Conservation (phyloP, 1,140 invertebrate species). For the Drosophila sucinea region DNA sequence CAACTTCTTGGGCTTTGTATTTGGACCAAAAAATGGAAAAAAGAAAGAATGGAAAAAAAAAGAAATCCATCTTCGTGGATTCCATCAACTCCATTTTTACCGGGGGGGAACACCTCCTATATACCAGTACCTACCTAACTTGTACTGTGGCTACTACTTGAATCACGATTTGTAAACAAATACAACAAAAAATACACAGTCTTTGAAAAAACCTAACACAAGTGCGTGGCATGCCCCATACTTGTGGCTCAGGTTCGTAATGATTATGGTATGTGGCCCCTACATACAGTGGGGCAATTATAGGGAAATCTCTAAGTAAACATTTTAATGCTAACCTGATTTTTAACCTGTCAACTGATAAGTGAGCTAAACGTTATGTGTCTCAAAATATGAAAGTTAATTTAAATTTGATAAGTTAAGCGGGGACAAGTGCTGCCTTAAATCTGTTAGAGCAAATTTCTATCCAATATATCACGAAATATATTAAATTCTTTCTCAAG, state of each 20-base stretch:
- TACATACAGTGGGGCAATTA: constrained; percentile 36
- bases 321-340: too few species aligned
- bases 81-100: constrained; percentile 28
- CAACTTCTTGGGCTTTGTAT: constrained; percentile 78
- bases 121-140: constrained; percentile 7
- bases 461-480: too few species aligned
- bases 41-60: constrained; percentile 46
- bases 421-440: too few species aligned
- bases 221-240: constrained; percentile 53
- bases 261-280: constrained; percentile 59
- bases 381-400: too few species aligned
- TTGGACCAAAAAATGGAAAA: constrained; percentile 38
- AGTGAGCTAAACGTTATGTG: too few species aligned
- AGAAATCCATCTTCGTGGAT: constrained; percentile 77
- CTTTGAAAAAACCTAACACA: constrained; percentile 35
- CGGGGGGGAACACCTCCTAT: constrained; percentile 52
- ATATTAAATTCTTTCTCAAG: too few species aligned
- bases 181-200: constrained; percentile 32
- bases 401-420: too few species aligned
- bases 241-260: constrained; percentile 38
- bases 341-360: too few species aligned
- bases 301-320: too few species aligned
- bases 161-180: constrained; percentile 82
- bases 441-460: too few species aligned
- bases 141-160: constrained; percentile 66